These are phyloP conservation scores for Catharus fuscescens DNA, from an alignment of 2,113 vertebrate genomes.

Conservation along the genomic window DNA sequence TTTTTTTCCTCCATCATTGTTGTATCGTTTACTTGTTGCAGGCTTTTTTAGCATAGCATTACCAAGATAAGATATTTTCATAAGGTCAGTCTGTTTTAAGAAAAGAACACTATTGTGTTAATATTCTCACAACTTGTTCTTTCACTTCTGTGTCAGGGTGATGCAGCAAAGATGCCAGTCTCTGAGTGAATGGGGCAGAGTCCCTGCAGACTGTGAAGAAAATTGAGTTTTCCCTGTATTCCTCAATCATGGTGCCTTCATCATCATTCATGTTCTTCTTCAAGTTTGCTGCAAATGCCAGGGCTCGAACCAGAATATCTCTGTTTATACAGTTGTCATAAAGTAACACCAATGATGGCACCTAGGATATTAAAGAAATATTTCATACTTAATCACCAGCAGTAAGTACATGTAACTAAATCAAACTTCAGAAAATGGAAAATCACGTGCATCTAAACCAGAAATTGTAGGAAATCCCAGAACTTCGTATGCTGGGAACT, in stretches of 20 bases:
- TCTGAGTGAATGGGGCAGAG: conserved; percentile 78
- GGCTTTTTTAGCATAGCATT: neutral
- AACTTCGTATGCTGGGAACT: neutral
- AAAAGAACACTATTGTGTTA: conserved; percentile 43
- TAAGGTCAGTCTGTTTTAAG: neutral
- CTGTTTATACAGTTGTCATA: conserved; percentile 78
- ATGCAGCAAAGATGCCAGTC: conserved; percentile 79
- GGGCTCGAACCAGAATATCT: conserved; percentile 84
- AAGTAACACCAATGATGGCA: conserved; percentile 81
- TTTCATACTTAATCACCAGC: neutral
- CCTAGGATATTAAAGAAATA: conserved; percentile 19
- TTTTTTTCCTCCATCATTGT: neutral
- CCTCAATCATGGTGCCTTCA: conserved; percentile 29
- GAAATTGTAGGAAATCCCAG: neutral
- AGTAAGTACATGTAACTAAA: neutral
- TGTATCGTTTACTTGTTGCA: neutral
- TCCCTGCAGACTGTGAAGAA: conserved; percentile 82
- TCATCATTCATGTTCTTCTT: conserved; percentile 62
- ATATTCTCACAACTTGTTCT: conserved; percentile 83
- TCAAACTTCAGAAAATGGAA: neutral
- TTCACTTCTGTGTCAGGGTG: conserved; percentile 85
- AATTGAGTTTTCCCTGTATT: conserved; percentile 78
- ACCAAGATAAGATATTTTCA: neutral
- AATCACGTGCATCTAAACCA: neutral
- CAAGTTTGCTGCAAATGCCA: conserved; percentile 86